A percentile compares a stretch with the other conserved stretches of the same genome.
Evolutionary conservation across 2,888 invertebrate species (phyloP).

Genomic region (Merodon equestris): DNA sequence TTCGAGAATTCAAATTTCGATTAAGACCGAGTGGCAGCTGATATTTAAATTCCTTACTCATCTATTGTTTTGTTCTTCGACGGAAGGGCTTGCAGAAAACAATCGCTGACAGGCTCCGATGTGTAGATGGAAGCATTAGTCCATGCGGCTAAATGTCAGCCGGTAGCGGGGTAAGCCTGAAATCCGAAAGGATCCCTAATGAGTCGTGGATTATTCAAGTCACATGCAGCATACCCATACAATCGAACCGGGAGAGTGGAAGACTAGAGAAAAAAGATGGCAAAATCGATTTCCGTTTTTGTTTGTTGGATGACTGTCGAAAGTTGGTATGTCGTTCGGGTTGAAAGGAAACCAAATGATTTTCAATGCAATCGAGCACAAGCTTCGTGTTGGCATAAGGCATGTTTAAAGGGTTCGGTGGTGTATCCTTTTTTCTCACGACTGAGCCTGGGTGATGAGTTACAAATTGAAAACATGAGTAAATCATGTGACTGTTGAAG

Average conservation of each 20-base stretch:
- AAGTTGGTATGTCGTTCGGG: no score
- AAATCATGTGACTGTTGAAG: conserved; percentile 57
- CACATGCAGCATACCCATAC: no score
- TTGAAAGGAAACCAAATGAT: no score
- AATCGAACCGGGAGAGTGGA: no score
- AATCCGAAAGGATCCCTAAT: conserved; percentile 36
- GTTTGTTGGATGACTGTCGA: background rate
- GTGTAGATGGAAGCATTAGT: conserved; percentile 36
- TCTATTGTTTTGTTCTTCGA: conserved; percentile 32
- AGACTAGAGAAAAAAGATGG: no score
- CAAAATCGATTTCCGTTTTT: conserved; percentile 64
- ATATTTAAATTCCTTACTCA: conserved; percentile 54
- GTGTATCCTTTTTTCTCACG: conserved; percentile 46
- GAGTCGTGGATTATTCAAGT: conserved; percentile 67
- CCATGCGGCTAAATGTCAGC: conserved; percentile 56
- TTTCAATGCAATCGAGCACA: background rate
- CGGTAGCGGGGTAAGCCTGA: background rate
- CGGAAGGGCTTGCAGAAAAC: conserved; percentile 12
- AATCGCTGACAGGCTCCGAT: conserved; percentile 8
- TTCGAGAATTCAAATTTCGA: conserved; percentile 63
- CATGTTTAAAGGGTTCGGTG: conserved; percentile 33
- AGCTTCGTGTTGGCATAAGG: conserved; percentile 24
- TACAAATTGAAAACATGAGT: conserved; percentile 67
- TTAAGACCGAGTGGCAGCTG: conserved; percentile 21
- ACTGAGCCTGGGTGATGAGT: conserved; percentile 54